phyloP scores from a whole-genome alignment of 2,113 vertebrate genomes.

The Sinocyclocheilus anophthalmus region DNA sequence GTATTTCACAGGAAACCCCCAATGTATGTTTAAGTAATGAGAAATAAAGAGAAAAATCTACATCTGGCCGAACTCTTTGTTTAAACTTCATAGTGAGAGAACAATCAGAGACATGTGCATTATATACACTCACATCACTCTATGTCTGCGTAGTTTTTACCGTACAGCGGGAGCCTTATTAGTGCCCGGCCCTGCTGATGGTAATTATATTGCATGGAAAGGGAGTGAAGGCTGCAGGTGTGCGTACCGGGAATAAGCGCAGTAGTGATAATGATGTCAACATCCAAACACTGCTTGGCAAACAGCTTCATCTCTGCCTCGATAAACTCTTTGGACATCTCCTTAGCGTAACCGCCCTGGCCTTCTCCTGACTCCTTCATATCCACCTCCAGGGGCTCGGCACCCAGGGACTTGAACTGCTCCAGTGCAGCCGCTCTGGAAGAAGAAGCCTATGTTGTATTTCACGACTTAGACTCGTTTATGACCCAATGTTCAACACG shows the following conservation, averaged over 20 bases:
- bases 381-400: constrained; percentile 92
- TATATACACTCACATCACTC: background rate
- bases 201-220: too few species aligned
- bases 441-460: too few species aligned
- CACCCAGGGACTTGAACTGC: constrained; percentile 95
- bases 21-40: too few species aligned
- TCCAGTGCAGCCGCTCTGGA: constrained; percentile 90
- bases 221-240: background rate
- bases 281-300: constrained; percentile 90
- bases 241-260: constrained; percentile 92
- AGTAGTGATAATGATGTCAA: constrained; percentile 93
- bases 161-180: too few species aligned
- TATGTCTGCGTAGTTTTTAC: too few species aligned
- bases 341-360: constrained; percentile 94
- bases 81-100: background rate
- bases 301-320: constrained; percentile 97
- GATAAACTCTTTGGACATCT: constrained; percentile 98
- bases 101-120: background rate
- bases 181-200: too few species aligned
- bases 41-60: background rate
- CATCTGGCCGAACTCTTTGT: background rate
- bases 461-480: too few species aligned
- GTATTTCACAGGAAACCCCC: background rate
- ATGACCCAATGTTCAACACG: too few species aligned
- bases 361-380: constrained; percentile 95